Evolutionary conservation across 2,888 invertebrate genomes (phyloP), one percentile per base, ranked within the genome.

Genomic region (Epirrhoe tristata): DNA sequence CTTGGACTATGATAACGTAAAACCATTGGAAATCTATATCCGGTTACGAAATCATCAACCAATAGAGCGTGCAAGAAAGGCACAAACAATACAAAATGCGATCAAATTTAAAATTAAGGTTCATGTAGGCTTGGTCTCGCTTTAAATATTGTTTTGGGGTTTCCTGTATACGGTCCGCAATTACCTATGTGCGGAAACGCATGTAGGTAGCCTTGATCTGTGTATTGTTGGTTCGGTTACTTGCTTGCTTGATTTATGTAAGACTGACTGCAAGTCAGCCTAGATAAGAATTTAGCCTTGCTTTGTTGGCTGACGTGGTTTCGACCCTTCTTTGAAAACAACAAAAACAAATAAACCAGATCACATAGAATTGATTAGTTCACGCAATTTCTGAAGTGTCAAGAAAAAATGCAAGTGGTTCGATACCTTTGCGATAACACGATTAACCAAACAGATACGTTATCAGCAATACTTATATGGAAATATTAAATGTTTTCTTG

Each of bases 21-120:
- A 69, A 61, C 66, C 54, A 67, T 81, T 82, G 77, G 80, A 81
- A 85, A 86, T 82, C 83, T 78, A 82, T 81, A 83, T 83, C 82
- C 84, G 85, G 82, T 89, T 89, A 85, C 83, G 83, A 86, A 84
- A 86, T 81, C 66, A 77, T 76, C 70, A 77, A 65, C 76, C 83
- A 84, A 88, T 91, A 80, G 85, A 89, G 84, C 90, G 84, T 85
- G 78, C 77, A 87, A 77, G 80, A 84, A 80, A 79, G 77, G 78
- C 74, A 70, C 63, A 69, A 66, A 58, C 55, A 70, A 65, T 63
- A 59, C 48, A 66, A 67, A n/a, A 50, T 71, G 54, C 70, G 74
- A 78, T 73, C 36, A 60, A 51, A 66, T 50, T 71, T 54, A 59
- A 59, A 67, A 63, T 57, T 59, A 63, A 67, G 69, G 65, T 51